These are phyloP conservation scores for Catharus minimus DNA, from an alignment of 2,113 vertebrate species.

Conservation along the genomic window DNA sequence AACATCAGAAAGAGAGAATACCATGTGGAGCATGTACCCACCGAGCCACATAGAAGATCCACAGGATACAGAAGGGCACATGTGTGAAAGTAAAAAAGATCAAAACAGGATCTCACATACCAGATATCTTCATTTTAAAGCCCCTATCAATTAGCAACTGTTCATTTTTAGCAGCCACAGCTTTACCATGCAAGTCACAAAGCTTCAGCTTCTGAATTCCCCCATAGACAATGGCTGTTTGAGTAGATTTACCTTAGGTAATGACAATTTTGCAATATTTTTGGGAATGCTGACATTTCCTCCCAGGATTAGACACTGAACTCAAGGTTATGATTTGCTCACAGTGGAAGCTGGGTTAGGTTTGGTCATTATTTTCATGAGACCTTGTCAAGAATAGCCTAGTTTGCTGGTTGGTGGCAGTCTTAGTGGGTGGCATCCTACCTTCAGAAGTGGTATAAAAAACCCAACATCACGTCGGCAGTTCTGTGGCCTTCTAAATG, in stretches of 20 bases:
- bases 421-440: constrained; percentile 40
- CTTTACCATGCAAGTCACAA: constrained; percentile 44
- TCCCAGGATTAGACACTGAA: constrained; percentile 43
- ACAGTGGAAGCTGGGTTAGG: constrained; percentile 4
- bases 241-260: constrained; percentile 38
- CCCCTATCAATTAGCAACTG: constrained; percentile 56
- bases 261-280: constrained; percentile 44
- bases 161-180: constrained; percentile 42
- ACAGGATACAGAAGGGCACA: constrained; percentile 60
- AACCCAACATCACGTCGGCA: not conserved
- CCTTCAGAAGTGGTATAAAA: constrained; percentile 23
- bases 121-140: constrained; percentile 55
- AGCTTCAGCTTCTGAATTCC: constrained; percentile 50
- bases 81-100: constrained; percentile 67
- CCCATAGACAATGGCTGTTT: constrained; percentile 14
- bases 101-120: constrained; percentile 50
- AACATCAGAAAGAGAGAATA: constrained; percentile 65
- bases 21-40: constrained; percentile 65
- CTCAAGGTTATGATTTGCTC: constrained; percentile 48
- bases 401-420: constrained; percentile 39
- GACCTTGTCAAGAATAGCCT: constrained; percentile 44
- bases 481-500: not conserved
- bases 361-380: constrained; percentile 57
- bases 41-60: constrained; percentile 65
- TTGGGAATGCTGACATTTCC: constrained; percentile 25